These are phyloP conservation scores for Lithobates pipiens DNA, from an alignment of 2,797 vertebrate genomes.

Conservation along the genomic window DNA sequence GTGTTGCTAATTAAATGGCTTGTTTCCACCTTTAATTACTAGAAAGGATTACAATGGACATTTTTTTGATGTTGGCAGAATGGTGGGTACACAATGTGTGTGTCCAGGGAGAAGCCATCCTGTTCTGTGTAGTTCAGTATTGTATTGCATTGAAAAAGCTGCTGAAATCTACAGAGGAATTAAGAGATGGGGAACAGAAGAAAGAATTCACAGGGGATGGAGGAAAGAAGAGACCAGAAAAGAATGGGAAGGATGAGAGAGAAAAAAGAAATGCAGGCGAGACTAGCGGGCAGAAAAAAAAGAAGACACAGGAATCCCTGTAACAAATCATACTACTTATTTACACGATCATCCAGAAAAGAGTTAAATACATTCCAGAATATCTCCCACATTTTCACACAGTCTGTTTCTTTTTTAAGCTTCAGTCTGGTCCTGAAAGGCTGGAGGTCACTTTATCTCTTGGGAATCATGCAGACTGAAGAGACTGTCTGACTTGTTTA, in stretches of 20 bases:
- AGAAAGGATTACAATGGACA: conserved; percentile 6
- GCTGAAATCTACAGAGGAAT: not conserved
- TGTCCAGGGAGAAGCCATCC: not conserved
- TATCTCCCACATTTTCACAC: conserved; percentile 43
- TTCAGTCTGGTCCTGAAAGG: not conserved
- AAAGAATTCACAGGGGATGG: not conserved
- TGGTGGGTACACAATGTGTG: not conserved
- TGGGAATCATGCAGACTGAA: conserved; percentile 23
- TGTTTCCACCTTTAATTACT: conserved; percentile 4
- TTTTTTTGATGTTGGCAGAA: not conserved
- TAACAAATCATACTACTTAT: too few relatives aligned
- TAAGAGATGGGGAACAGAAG: not conserved
- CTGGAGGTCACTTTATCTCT: conserved; percentile 9
- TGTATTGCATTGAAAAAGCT: not conserved
- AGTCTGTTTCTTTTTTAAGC: conserved; percentile 40
- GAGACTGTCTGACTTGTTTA: not conserved
- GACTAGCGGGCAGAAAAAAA: not conserved
- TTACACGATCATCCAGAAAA: not conserved
- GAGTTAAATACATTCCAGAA: conserved; percentile 9
- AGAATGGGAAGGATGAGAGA: not conserved
- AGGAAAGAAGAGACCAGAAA: not conserved
- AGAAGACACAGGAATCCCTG: not conserved
- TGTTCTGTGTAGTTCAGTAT: not conserved
- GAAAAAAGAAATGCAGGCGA: not conserved
- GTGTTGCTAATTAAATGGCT: conserved; percentile 5